Percentiles rank a stretch among this genome's conserved stretches.
phyloP scores from a whole-genome alignment of 2,888 invertebrate species.

The Leptarthrus brevirostris region DNA sequence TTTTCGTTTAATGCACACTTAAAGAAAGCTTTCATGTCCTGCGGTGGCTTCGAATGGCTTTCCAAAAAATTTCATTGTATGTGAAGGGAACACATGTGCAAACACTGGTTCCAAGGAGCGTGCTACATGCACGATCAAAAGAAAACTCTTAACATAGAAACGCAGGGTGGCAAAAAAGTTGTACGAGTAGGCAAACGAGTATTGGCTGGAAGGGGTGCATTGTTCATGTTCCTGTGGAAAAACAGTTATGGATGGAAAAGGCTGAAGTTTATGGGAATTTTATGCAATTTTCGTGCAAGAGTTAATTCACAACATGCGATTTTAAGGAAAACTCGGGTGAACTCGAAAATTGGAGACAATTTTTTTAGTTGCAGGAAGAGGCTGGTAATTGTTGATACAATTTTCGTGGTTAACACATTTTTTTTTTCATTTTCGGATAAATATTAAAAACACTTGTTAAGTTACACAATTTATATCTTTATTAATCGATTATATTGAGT shows the following conservation, averaged over 20 bases:
- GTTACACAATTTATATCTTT: no score
- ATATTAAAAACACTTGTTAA: no score
- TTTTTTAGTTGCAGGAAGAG: neutral
- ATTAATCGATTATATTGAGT: no score
- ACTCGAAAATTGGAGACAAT: neutral
- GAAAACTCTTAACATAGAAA: neutral
- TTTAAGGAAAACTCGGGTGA: neutral
- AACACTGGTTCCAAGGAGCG: constrained; percentile 20
- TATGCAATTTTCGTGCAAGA: constrained; percentile 29
- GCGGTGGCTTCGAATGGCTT: constrained; percentile 36
- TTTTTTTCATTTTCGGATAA: no score
- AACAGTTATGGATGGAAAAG: constrained; percentile 30
- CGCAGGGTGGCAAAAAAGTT: neutral
- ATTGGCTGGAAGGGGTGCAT: constrained; percentile 2
- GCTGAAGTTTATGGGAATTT: constrained; percentile 34
- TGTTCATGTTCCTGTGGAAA: constrained; percentile 35
- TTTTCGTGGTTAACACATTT: no score
- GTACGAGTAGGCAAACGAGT: no score
- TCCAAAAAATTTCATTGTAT: constrained; percentile 36
- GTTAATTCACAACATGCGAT: neutral
- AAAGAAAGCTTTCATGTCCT: constrained; percentile 45
- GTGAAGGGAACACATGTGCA: constrained; percentile 27
- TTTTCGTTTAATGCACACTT: constrained; percentile 34
- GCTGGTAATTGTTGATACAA: no score
- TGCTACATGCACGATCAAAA: constrained; percentile 34